A percentile compares a stretch with the other conserved stretches of the same genome.
phyloP scores from a whole-genome alignment of 2,888 invertebrate genomes.

The Serripes groenlandicus region DNA sequence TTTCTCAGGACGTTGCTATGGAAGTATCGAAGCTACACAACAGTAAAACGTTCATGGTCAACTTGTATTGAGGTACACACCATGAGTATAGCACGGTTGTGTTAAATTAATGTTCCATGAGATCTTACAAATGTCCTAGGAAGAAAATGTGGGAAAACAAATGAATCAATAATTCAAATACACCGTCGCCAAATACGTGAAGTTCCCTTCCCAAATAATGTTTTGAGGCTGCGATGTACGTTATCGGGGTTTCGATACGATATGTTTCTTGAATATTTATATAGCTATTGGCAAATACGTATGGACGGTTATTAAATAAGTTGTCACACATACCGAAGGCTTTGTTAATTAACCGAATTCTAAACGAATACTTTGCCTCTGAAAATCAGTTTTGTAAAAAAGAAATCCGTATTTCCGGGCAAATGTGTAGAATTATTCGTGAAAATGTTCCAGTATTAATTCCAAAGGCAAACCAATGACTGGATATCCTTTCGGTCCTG shows the following conservation, averaged over 20 bases:
- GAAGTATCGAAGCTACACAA: too few relatives aligned
- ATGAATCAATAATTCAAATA: too few relatives aligned
- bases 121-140: too few relatives aligned
- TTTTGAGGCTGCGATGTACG: background rate
- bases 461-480: background rate
- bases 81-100: too few relatives aligned
- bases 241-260: too few relatives aligned
- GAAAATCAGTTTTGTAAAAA: background rate
- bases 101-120: too few relatives aligned
- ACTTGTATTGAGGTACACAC: too few relatives aligned
- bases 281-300: background rate
- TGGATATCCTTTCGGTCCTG: background rate
- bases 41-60: too few relatives aligned
- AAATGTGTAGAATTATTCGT: background rate
- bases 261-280: background rate
- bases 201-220: background rate
- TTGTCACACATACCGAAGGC: background rate
- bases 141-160: too few relatives aligned
- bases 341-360: background rate
- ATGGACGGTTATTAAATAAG: background rate
- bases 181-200: background rate
- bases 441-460: background rate
- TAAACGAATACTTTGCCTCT: background rate
- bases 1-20: too few relatives aligned
- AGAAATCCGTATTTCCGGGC: background rate